Percentiles rank a stretch among this genome's conserved stretches.
phyloP scores from a whole-genome alignment of 2,888 invertebrate species.

The Drosophila eohydei region DNA sequence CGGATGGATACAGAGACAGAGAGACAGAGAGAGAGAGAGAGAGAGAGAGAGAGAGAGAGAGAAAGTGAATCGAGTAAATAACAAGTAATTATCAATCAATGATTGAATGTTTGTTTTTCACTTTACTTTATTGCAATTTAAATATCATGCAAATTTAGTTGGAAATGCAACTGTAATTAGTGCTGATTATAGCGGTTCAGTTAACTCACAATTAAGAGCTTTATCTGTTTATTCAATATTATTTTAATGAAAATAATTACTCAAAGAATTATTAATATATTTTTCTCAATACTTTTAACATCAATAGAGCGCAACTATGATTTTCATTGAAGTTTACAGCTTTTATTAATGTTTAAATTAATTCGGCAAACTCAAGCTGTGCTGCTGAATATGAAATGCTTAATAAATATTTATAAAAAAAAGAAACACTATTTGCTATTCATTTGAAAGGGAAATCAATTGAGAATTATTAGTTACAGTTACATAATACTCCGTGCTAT shows the following conservation, averaged over 20 bases:
- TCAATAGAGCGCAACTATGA: no score
- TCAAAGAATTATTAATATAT: background rate
- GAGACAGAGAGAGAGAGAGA: background rate
- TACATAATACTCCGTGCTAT: background rate
- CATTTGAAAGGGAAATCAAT: background rate
- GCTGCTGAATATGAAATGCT: background rate
- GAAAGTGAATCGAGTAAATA: constrained; percentile 22
- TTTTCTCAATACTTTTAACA: background rate
- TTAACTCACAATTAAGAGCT: constrained; percentile 12
- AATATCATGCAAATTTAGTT: constrained; percentile 22
- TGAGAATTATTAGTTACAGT: background rate
- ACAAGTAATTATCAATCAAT: constrained; percentile 52
- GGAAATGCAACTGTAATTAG: constrained; percentile 11
- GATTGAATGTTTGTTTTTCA: constrained; percentile 31
- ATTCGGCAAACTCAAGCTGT: background rate
- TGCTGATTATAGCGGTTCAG: constrained; percentile 12
- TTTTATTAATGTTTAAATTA: constrained; percentile 1
- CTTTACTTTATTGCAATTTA: constrained; percentile 19
- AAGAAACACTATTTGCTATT: background rate
- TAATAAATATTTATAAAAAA: constrained; percentile 35
- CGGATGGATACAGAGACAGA: background rate
- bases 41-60: background rate
- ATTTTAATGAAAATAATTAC: background rate
- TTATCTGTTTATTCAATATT: background rate
- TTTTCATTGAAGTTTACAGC: background rate